Percentiles rank a stretch among this genome's conserved stretches.
Conservation (phyloP, 2,797 vertebrate genomes). For the Melopsittacus undulatus region DNA sequence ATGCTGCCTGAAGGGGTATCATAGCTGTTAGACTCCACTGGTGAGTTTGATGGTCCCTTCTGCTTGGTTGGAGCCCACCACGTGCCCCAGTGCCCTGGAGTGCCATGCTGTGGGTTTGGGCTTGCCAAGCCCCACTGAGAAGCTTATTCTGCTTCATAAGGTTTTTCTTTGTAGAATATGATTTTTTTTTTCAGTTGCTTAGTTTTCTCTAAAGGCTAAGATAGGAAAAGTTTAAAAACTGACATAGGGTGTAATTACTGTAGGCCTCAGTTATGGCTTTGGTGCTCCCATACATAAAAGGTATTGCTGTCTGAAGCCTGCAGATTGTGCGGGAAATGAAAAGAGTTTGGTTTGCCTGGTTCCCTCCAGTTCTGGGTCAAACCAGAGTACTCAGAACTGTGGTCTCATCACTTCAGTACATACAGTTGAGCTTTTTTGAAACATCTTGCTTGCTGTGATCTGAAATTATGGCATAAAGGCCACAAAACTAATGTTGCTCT, state of each 20-base stretch:
- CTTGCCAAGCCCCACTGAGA: neutral
- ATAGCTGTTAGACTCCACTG: neutral
- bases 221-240: neutral
- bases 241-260: neutral
- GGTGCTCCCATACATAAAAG: neutral
- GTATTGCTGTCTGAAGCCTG: neutral
- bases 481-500: neutral
- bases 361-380: neutral
- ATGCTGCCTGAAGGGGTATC: rapidly evolving
- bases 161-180: neutral
- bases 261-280: neutral
- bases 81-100: rapidly evolving
- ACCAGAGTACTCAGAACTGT: neutral
- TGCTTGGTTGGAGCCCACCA: neutral
- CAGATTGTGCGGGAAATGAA: neutral
- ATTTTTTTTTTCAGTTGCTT: neutral
- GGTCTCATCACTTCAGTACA: neutral
- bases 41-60: rapidly evolving
- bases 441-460: neutral
- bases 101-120: neutral
- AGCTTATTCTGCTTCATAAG: neutral
- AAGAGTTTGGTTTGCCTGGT: neutral
- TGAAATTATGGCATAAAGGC: neutral
- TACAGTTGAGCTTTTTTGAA: neutral
- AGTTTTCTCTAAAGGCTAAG: neutral